Evolutionary conservation across 1,140 invertebrate species (phyloP).

Genomic region (Yoshiicerus persimilis): DNA sequence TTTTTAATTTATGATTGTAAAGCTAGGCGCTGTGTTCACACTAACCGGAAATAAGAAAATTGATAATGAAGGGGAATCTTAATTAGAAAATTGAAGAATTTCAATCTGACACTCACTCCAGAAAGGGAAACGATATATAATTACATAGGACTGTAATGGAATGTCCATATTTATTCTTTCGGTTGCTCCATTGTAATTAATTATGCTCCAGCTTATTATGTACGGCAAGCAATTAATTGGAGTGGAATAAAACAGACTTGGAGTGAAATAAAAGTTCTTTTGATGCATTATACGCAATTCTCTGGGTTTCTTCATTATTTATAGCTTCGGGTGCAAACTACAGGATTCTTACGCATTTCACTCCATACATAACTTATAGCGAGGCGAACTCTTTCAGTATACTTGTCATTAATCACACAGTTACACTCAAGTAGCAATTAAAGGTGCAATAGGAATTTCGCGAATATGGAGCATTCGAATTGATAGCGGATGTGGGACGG

Average conservation of each 20-base stretch:
- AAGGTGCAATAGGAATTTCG: constrained; percentile 16
- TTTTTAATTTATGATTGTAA: neutral
- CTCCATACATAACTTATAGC: neutral
- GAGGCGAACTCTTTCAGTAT: neutral
- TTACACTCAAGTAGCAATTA: constrained; percentile 10
- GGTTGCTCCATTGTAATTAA: neutral
- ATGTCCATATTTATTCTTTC: neutral
- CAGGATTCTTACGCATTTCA: neutral
- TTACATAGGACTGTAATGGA: neutral
- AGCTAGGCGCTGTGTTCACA: neutral
- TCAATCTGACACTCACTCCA: neutral
- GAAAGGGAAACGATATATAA: neutral
- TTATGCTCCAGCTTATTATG: neutral
- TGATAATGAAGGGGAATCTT: constrained; percentile 12
- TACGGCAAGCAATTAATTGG: neutral
- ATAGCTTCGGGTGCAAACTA: neutral
- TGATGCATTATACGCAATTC: too few relatives aligned
- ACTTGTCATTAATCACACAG: neutral
- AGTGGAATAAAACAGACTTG: neutral
- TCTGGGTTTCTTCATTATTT: neutral
- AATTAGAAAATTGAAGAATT: neutral
- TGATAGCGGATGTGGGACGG: constrained; percentile 17
- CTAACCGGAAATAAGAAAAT: neutral
- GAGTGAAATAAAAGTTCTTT: neutral
- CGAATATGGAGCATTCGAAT: constrained; percentile 13